Conservation (phyloP, 2,888 invertebrate genomes). For the Argyresthia goedartella region DNA sequence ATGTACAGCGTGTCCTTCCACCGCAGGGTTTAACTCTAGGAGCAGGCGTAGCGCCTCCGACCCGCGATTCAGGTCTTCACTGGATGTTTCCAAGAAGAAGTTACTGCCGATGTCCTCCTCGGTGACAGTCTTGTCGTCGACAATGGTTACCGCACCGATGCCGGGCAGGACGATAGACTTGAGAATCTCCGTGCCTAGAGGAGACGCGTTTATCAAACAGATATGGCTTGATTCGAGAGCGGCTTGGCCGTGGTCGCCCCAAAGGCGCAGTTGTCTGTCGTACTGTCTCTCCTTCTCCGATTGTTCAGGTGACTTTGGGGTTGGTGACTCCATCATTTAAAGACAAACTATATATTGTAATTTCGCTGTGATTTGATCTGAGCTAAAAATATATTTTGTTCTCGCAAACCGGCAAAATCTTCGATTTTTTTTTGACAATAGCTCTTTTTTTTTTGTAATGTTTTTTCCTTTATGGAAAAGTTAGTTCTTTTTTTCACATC, state of each 20-base stretch:
- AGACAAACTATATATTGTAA: background rate
- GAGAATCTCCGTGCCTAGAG: slow-evolving; percentile 93
- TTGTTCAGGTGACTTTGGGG: slow-evolving; percentile 80
- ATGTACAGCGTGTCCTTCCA: slow-evolving; percentile 92
- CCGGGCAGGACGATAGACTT: slow-evolving; percentile 97
- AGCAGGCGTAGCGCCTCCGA: slow-evolving; percentile 85
- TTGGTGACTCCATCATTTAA: slow-evolving; percentile 73
- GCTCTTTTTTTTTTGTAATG: no score
- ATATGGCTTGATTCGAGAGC: slow-evolving; percentile 90
- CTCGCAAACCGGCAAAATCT: no score
- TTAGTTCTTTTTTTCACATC: no score
- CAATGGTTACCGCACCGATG: slow-evolving; percentile 91
- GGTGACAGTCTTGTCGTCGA: slow-evolving; percentile 87
- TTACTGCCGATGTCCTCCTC: slow-evolving; percentile 96
- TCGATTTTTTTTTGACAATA: no score
- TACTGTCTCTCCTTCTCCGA: slow-evolving; percentile 83
- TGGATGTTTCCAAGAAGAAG: slow-evolving; percentile 90
- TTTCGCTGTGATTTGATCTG: no score
- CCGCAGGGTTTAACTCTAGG: slow-evolving; percentile 93
- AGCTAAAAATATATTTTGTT: no score
- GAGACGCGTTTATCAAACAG: slow-evolving; percentile 94
- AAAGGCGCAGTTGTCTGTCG: slow-evolving; percentile 89
- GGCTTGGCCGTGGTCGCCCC: slow-evolving; percentile 98
- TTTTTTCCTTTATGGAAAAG: no score
- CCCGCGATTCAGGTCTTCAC: slow-evolving; percentile 87